Base-by-base conservation (phyloP, 2,113 vertebrate species). In the Carassius gibelio region DNA sequence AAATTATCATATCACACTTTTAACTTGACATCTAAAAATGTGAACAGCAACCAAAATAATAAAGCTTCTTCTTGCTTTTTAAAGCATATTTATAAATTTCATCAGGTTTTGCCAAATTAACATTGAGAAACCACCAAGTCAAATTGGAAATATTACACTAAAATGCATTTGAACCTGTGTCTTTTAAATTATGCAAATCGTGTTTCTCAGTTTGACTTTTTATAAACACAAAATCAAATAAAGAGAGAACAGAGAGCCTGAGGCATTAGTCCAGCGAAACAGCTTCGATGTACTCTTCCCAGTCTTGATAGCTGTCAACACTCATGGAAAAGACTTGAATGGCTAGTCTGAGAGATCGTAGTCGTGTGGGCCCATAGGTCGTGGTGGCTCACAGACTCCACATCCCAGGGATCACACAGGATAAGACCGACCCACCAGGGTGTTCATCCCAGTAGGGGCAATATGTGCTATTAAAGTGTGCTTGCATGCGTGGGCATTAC, bases 401-500 rank as follows among this genome's bases (percentile, higher is more conserved):
- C 42, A 36, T 69, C 26, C 30, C 30, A 48, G 26, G 68, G 52
- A 59, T 86, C 71, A 86, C 61, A 62, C 57, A 11, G 71, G 82
- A 86, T 86, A 57, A 88, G 38, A 74, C 68, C 15, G 17, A 68
- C 71, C 61, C 9, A 61, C 62, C 23, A 9, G 34, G 9, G 15
- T 23, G 34, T 42, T 19, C 23, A 23, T 78, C 48, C 61, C 8
- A 17, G n/a, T 17, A 57, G 9, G 21, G 34, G 23, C 52, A 21
- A 38, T 61, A 57, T 34, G 4, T 23, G 55, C 30, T 80, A 77
- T 75, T 55, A 55, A 59, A 59, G 55, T 87, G 79, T 64, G 48
- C 64, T 23, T 75, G 42, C 42, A 42, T 42, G 42, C 8, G 42
- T 42, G 55, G 68, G 42, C 30, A 81, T 75, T 71, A 9, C 3